Percentiles rank a stretch among this genome's conserved stretches.
Evolutionary conservation across 2,797 vertebrate genomes (phyloP).

Genomic region (Aphelocoma californica): DNA sequence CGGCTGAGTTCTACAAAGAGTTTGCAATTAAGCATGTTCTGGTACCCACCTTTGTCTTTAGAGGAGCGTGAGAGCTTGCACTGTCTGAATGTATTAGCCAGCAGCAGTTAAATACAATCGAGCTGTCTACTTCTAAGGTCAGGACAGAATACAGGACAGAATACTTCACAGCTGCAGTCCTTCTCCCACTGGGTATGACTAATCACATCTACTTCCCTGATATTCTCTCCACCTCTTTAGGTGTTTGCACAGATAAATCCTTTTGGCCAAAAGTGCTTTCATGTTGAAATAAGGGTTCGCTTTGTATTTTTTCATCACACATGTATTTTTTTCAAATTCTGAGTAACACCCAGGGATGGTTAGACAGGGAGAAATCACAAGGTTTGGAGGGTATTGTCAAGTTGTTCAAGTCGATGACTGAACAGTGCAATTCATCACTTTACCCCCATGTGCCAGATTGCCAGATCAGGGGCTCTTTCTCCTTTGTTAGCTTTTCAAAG

Average conservation of each 20-base stretch:
- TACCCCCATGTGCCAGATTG: not conserved
- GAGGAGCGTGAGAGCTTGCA: not conserved
- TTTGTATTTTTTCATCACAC: not conserved
- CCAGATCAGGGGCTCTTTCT: not conserved
- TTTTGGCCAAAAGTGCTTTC: not conserved
- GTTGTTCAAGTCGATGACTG: conserved; percentile 2
- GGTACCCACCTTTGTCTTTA: conserved; percentile 4
- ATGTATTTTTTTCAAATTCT: not conserved
- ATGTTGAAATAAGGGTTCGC: not conserved
- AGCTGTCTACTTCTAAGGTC: conserved; percentile 18
- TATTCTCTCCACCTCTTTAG: conserved; percentile 14
- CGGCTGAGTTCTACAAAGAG: not conserved
- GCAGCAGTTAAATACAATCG: conserved; percentile 27
- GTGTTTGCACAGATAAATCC: conserved; percentile 34
- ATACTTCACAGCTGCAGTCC: conserved; percentile 48
- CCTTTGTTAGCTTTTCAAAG: conserved; percentile 29
- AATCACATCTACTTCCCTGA: conserved; percentile 38
- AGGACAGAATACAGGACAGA: conserved; percentile 48
- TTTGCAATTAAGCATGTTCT: conserved; percentile 6
- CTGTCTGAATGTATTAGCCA: conserved; percentile 1
- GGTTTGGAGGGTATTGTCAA: conserved; percentile 1
- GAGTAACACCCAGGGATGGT: not conserved
- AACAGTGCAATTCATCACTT: conserved; percentile 38
- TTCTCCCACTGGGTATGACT: conserved; percentile 57
- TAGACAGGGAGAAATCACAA: not conserved